Evolutionary conservation across 37 sponge, comb jelly and placozoan genomes (phyloP), one percentile per base, ranked within the genome.

Genomic region (Aplysina aerophoba): DNA sequence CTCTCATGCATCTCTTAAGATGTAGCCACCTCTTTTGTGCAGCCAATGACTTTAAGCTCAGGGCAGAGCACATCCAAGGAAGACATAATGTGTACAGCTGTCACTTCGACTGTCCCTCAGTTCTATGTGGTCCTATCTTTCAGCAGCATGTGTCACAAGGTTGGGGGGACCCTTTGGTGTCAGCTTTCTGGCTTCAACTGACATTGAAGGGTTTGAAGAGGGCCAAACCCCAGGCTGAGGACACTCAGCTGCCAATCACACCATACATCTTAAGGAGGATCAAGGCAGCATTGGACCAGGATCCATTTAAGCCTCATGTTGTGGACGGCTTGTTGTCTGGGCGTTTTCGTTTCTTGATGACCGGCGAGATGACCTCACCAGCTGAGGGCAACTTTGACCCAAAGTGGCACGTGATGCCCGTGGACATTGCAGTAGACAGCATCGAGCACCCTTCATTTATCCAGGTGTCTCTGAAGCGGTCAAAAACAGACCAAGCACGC

Each of bases 261-360:
- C 75, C 75, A 0, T 74, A 40, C 16, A 39, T 74, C 21, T 4
- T 74, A 11, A 24, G 31, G 59, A 24, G 30, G 57, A 80, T 80
- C 56, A 31, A 80, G 4, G 2, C 64, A 25, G 57, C 38, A 24
- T 31, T 53, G 12, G 21, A n/a, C 31, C 19, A 11, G 8, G 30
- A 41, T 4, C 81, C 81, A 2, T 5, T 3, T 41, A 31, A 24
- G 22, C 31, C 4, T 54, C 22, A 40, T 80, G 81, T 57, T 80
- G 20, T 82, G 83, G 83, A 64, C 83, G 6, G 83, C 64, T 12
- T 82, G 63, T n/a, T 82, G 83, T 62, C 21, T 56, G 24, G 56
- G 57, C 21, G 55, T 80, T 15, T 80, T 41, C 31, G 81, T 4
- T 54, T 80, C 54, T 53, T 55, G n/a, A 3, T 56, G n/a, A 14